Evolutionary conservation across 2,797 vertebrate genomes (phyloP).

Genomic region (Paramormyrops hopkinsi): DNA sequence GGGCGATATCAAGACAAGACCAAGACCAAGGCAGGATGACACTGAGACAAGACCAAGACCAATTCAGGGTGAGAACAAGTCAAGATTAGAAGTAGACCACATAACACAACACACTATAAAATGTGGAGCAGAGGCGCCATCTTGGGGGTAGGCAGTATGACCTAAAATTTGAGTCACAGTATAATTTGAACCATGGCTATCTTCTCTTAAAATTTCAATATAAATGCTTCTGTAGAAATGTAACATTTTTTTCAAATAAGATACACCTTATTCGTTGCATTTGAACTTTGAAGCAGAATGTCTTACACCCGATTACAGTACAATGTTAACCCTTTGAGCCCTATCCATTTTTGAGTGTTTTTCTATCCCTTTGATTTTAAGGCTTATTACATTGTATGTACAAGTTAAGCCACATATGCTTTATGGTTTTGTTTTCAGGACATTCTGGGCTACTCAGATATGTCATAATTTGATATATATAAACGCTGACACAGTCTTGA

Average conservation of each 20-base stretch:
- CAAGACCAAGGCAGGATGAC: no score
- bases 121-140: not conserved
- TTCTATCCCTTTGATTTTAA: not conserved
- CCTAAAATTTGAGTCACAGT: not conserved
- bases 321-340: not conserved
- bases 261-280: not conserved
- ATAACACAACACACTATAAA: not conserved
- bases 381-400: not conserved
- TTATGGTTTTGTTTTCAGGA: not conserved
- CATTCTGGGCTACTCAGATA: no score
- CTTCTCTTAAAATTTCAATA: not conserved
- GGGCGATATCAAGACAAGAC: not conserved
- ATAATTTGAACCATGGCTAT: not conserved
- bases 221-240: not conserved
- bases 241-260: not conserved
- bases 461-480: not conserved
- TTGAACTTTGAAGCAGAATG: not conserved
- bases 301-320: not conserved
- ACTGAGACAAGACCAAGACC: not conserved
- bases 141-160: not conserved
- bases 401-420: not conserved
- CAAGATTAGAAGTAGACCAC: not conserved
- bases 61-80: not conserved
- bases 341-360: not conserved
- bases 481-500: no score